Conservation (phyloP, 2,888 invertebrate genomes). For the Apotomis turbidana region DNA sequence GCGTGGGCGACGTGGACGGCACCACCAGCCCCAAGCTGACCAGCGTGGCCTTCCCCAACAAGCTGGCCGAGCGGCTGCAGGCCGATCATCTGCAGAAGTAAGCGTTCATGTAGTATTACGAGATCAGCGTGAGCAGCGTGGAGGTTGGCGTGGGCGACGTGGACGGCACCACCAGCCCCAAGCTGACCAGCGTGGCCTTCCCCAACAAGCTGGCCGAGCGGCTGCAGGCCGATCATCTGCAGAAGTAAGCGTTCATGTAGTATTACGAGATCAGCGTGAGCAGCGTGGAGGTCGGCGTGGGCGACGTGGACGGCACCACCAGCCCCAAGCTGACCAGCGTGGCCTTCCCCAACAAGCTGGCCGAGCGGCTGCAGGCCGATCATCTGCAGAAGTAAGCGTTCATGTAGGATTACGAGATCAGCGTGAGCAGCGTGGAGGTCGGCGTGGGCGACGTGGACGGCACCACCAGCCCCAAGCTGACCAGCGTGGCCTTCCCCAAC, state of each 20-base stretch:
- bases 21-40: constrained; percentile 91
- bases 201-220: constrained; percentile 88
- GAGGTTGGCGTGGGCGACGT: constrained; percentile 96
- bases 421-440: constrained; percentile 91
- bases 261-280: constrained; percentile 86
- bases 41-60: constrained; percentile 89
- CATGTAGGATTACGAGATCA: constrained; percentile 82
- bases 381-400: constrained; percentile 89
- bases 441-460: constrained; percentile 96
- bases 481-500: constrained; percentile 88
- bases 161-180: constrained; percentile 93
- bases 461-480: constrained; percentile 90
- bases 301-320: constrained; percentile 95
- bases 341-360: constrained; percentile 88
- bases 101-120: constrained; percentile 54
- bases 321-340: constrained; percentile 91
- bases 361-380: constrained; percentile 90
- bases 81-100: constrained; percentile 95
- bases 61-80: constrained; percentile 87
- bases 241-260: constrained; percentile 82
- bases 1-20: constrained; percentile 95
- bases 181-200: constrained; percentile 88
- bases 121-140: constrained; percentile 89
- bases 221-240: constrained; percentile 94
- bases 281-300: constrained; percentile 92